Base-by-base conservation (phyloP, 1,140 invertebrate genomes). In the Achroia grisella region DNA sequence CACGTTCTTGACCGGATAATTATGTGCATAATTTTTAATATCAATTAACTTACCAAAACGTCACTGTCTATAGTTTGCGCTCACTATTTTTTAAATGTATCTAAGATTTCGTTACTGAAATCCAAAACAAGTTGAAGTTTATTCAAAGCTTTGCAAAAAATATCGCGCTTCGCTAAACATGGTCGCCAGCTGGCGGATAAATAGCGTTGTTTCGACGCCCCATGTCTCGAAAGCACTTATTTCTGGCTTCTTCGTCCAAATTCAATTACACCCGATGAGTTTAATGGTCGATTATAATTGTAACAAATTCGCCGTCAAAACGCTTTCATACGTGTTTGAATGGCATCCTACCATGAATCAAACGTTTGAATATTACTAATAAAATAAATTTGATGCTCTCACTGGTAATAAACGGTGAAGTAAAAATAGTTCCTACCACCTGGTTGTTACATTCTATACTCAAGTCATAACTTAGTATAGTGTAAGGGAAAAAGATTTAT, bases 351-450 rank as follows among this genome's bases (percentile, higher is more conserved):
- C 17, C 2, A 23, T 23, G 17, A 23, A 23, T 23, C 17, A 62
- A 60, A 50, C 42, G 47, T 69, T 63, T 68, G 62, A 76, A 77
- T 70, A 63, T 58, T 63, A 69, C 62, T 63, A 56, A 64, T 81
- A 81, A 81, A 78, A 73, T 64, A 64, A 64, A 65, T 76, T 77
- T 73, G 71, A 74, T 70, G 67, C 62, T 62, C 58, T 61, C 72
- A 73, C 73, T 75, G 63, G 62, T 72, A 23, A 70, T 72, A 74
- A 72, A 71, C 65, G 74, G 57, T 49, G 45, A 45, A 54, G 52
- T 71, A 66, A 72, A 82, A 80, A 84, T 81, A 84, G 59, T 52
- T 62, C 23, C 58, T 71, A 57, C 77, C 80, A 84, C 80, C 80
- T 84, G 80, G 80, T 69, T 6, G 17, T 2, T 23, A 6, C 17